A percentile compares a stretch with the other conserved stretches of the same genome.
Evolutionary conservation across 2,113 vertebrate species (phyloP).

Genomic region (Crotalus horridus): DNA sequence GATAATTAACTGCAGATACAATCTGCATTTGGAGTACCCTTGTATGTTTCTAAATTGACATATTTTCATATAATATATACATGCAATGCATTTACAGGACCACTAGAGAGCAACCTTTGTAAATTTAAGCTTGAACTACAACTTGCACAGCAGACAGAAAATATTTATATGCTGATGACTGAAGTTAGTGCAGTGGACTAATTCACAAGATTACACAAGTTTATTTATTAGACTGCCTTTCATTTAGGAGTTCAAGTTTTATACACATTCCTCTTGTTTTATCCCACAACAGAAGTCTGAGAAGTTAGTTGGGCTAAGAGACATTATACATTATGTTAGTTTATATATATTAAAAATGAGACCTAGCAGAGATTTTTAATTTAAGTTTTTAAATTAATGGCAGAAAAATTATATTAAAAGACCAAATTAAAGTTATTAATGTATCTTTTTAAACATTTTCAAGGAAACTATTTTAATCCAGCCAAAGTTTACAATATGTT

Average conservation of each 20-base stretch:
- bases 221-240: neutral
- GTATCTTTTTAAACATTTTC: neutral
- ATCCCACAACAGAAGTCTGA: neutral
- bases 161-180: neutral
- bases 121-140: slow-evolving; percentile 1
- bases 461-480: neutral
- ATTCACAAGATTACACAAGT: neutral
- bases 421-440: too few species aligned
- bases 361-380: neutral
- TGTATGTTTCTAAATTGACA: neutral
- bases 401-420: neutral
- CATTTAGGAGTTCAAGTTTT: neutral
- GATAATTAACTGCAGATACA: neutral
- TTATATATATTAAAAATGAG: neutral
- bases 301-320: neutral
- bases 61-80: neutral
- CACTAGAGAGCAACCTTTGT: slow-evolving; percentile 56
- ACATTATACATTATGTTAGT: neutral
- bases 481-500: neutral
- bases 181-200: neutral
- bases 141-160: neutral
- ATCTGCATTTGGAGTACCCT: neutral
- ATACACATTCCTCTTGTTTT: neutral
- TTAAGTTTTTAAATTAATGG: neutral
- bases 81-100: neutral